Percentiles rank a stretch among this genome's conserved stretches.
Evolutionary conservation across 1,140 invertebrate genomes (phyloP).

Genomic region (Trichomalopsis sarcophagae): DNA sequence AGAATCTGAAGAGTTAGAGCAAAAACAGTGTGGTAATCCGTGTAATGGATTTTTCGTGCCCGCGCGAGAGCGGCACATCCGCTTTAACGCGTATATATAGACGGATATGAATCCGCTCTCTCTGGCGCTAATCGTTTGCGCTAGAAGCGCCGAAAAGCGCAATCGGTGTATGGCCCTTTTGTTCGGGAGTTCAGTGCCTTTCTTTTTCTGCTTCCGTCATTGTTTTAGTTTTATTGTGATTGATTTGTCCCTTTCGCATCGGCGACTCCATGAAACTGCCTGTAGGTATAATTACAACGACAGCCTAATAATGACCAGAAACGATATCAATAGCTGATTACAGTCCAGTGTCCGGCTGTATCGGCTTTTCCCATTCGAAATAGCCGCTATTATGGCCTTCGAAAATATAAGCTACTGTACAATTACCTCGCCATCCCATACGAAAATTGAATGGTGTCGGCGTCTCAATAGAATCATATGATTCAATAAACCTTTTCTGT

Average conservation of each 20-base stretch:
- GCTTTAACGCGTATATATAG: background rate
- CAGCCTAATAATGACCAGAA: too few species aligned
- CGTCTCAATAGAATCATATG: conserved; percentile 21
- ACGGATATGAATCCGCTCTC: background rate
- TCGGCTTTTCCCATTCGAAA: background rate
- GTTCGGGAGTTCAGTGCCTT: background rate
- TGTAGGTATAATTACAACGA: too few species aligned
- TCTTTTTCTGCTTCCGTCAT: too few species aligned
- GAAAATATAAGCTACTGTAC: background rate
- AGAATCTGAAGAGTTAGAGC: too few species aligned
- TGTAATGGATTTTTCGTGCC: background rate
- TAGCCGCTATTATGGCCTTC: background rate
- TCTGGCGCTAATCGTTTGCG: background rate
- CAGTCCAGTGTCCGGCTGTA: background rate
- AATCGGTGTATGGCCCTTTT: background rate
- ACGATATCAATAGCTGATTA: too few species aligned
- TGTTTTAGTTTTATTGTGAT: background rate
- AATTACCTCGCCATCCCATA: background rate
- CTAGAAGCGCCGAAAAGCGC: background rate
- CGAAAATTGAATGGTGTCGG: background rate
- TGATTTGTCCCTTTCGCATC: too few species aligned
- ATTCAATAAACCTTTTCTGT: background rate
- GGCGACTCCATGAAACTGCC: too few species aligned
- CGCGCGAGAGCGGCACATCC: background rate
- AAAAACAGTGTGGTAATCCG: background rate